Base-by-base conservation (phyloP, 2,113 vertebrate species). In the Xiphophorus maculatus region DNA sequence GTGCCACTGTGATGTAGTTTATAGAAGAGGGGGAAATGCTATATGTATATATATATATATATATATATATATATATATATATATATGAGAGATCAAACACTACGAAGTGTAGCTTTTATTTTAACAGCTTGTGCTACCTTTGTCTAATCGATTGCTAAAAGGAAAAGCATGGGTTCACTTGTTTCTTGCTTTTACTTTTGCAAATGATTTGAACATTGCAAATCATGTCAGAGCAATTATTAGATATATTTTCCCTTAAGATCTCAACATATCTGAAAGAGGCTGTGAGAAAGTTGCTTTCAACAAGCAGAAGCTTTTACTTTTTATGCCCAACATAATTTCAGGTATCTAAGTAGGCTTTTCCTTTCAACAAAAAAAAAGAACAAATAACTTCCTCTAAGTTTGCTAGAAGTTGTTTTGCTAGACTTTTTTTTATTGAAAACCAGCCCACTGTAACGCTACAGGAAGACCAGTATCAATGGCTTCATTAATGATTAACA, bases 381-480 rank as follows among this genome's bases (percentile, higher is more conserved):
- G 0, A 15, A 40, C n/a, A 28, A 22, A 70, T 60, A 70, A 11
- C 32, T 42, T 17, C 17, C 32, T 37, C 29, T 4, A 68, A 68
- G n/a, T 3, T 8, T 51, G 27, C 28, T 28, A 2, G 15, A 29
- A 30, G 2, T 7, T 51, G 17, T 19, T 32, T 27, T 58, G 6
- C 37, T 37, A 19, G 33, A 29, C 33, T 61, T 70, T 70, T 70
- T 70, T 62, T 17, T 71, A 61, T 40, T 71, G 2, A 25, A 63
- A 42, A 25, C 29, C 33, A 29, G 15, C 27, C 35, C 70, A 30
- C 32, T 30, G 28, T 44, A 63, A 15, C 1, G 8, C 37, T 14
- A 28, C 15, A 19, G 25, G 22, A 1, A 37, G n/a, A 30, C 28
- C 7, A n/a, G 1, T 5, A 27, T 71, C 14, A 61, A n/a, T 15